Evolutionary conservation across 2,113 vertebrate genomes (phyloP), one percentile per base, ranked within the genome.

Genomic region (Podocnemis expansa): DNA sequence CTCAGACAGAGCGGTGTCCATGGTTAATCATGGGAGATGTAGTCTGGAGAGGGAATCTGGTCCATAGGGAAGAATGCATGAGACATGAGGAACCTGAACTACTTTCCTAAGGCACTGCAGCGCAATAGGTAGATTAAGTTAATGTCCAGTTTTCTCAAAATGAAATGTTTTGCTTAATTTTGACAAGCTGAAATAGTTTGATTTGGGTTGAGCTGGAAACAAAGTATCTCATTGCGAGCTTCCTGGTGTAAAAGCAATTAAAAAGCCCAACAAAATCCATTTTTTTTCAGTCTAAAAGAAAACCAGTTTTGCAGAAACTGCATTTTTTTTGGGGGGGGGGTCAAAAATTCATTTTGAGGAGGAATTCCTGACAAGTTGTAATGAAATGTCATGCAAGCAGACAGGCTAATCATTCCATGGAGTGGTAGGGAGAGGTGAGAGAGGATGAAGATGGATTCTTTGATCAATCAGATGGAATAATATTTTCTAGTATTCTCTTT

Each of bases 381-480:
- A 41, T 41, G 41, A 45, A 45, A 16, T 24, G 8, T 80, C 25
- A 12, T 41, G 41, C 25, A 73, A 13, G 11, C 22, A 75, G 38
- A 8, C 13, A 87, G 14, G 17, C 1, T 45, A 34, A 78, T 1
- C 2, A 1, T 10, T 84, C 13, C 1, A 0, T n/a, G n/a, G n/a
- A n/a, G n/a, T n/a, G n/a, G 38, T 41, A 16, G 16, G 51, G 51
- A 52, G 60, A 16, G 60, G 17, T 1, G 0, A 22, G 80, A 24
- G 4, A 21, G 2, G 14, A 55, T 51, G 11, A 58, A 24, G 80
- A 47, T 75, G 47, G 22, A 4, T 84, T n/a, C 9, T 67, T 8
- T 51, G 63, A 56, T 63, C 22, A 75, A 54, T 19, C 21, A 56
- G 86, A n/a, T 17, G 9, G 3, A 21, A 10, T 31, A 76, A 38